Evolutionary conservation across 2,113 vertebrate genomes (phyloP), one percentile per base, ranked within the genome.

Genomic region (Sporophila hypoxantha): DNA sequence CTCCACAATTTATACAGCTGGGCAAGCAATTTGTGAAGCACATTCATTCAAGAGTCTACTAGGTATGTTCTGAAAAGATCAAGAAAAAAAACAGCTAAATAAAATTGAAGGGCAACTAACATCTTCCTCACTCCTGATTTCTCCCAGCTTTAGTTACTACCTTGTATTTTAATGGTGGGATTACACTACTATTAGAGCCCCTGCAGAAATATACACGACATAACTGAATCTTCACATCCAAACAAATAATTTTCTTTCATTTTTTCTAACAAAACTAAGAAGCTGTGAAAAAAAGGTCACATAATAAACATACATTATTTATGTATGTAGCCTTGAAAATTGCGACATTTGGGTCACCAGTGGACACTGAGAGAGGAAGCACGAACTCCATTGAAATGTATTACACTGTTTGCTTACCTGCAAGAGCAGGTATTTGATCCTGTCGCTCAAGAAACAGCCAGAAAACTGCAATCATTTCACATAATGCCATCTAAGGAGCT

Each of bases 261-360:
- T 79, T 44, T 52, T 10, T 32, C 8, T 55, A 67, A 76, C 7
- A 53, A 88, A 88, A n/a, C 9, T 34, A 42, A 64, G 64, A 76
- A 55, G 3, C 0, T 0, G 0, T 60, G 6, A 9, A 22, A 66
- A 81, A 66, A 71, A 10, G 0, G 4, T 64, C 2, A 1, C 5
- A 30, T 46, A 61, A 8, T 10, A 79, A 55, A 5, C 18, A 59
- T 19, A 4, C 2, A 52, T n/a, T 64, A 11, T 9, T 52, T 52
- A 52, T 52, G 27, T 29, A 52, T 29, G 50, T 7, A 52, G 5
- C 39, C 10, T 61, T 71, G 41, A 74, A 82, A 49, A 20, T 53
- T 79, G 8, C 9, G 62, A 27, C 17, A 5, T 59, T 78, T 73
- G 32, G 9, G 17, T 68, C 50, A 82, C 7, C 16, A 22, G 20